phyloP scores from a whole-genome alignment of 23 tunicate species.

The Trididemnum miniatum region DNA sequence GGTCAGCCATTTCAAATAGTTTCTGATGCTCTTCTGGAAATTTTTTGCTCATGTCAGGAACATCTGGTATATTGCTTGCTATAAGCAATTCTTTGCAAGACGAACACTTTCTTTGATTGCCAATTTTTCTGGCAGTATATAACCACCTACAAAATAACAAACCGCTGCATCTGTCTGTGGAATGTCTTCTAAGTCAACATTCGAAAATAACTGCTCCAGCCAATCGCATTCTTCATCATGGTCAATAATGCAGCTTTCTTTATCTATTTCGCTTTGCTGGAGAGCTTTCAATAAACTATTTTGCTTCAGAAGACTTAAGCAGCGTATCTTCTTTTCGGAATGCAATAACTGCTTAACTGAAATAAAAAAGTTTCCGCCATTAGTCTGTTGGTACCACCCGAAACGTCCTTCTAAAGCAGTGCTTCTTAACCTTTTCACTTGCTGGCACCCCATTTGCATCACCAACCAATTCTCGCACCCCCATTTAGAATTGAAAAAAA shows the following conservation, averaged over 20 bases:
- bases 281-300: not conserved
- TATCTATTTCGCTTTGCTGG: not conserved
- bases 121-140: not conserved
- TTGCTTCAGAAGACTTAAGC: not conserved
- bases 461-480: too few species aligned
- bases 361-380: not conserved
- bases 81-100: not conserved
- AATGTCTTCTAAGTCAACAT: not conserved
- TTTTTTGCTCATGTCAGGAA: not conserved
- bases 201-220: not conserved
- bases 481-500: too few species aligned
- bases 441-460: too few species aligned
- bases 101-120: not conserved
- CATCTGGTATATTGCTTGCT: not conserved
- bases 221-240: not conserved
- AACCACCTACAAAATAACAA: not conserved
- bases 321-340: not conserved
- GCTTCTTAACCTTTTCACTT: too few species aligned
- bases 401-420: not conserved
- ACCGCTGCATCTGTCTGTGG: not conserved
- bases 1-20: not conserved
- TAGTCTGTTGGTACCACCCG: not conserved
- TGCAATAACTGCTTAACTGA: not conserved
- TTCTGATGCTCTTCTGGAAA: not conserved
- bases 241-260: not conserved